Base-by-base conservation (phyloP, 2,113 vertebrate species). In the Numenius arquata region DNA sequence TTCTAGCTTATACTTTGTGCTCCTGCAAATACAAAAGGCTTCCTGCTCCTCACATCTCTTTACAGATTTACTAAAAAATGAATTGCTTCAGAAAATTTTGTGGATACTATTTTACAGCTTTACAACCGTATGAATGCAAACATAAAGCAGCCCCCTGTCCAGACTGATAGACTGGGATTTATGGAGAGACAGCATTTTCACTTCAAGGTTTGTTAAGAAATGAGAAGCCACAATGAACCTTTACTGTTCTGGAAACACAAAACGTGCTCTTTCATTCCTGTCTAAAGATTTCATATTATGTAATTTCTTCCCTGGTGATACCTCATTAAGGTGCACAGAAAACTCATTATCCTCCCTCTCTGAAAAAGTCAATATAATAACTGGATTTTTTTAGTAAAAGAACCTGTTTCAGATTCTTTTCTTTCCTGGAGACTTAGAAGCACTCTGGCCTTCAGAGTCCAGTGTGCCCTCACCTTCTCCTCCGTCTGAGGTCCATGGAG, bases 271-370 rank as follows among this genome's bases (percentile, higher is more conserved):
- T 95, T 90, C 80, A 90, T 73, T 90, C 53, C 76, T n/a, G 9
- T 92, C 86, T 84, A 65, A 93, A 75, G 77, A 73, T 89, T 96
- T 89, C 45, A 55, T 61, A 88, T 76, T 62, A 87, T 87, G 29
- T 58, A 91, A 93, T 92, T 95, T 94, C 65, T 95, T 94, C 85
- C 89, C 52, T 87, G 56, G 74, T 90, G 71, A 93, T 76, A 91
- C 66, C 91, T 95, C 91, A 90, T 91, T 96, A 91, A 85, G 62
- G 76, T 47, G 21, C 41, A 85, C 70, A 95, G 77, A 91, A 96
- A 75, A 76, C 59, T 92, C 68, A 89, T 92, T 89, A 94, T 85
- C 62, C 4, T 48, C 10, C 29, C 12, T 65, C 50, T 66, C 70
- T n/a, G 55, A 85, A 76, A 89, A 95, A 92, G n/a, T 93, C 86